Percentiles rank a stretch among this genome's conserved stretches.
phyloP scores from a whole-genome alignment of 2,113 vertebrate genomes.

The Charadrius vociferus region DNA sequence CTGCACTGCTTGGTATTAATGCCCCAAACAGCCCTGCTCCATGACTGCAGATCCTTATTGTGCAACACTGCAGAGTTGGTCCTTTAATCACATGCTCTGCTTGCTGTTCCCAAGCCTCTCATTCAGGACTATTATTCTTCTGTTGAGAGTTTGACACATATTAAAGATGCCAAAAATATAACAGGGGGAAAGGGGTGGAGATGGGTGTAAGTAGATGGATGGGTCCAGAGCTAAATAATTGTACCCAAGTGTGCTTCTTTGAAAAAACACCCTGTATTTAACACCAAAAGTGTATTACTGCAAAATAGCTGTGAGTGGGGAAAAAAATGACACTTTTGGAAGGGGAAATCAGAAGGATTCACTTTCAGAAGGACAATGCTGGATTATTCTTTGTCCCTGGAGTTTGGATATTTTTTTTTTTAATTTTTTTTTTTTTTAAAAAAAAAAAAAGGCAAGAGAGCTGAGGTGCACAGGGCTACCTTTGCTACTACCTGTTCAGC shows the following conservation, averaged over 20 bases:
- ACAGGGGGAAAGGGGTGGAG: not conserved
- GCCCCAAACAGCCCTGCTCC: not conserved
- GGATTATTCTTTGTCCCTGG: not conserved
- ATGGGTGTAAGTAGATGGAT: not conserved
- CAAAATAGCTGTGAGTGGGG: not conserved
- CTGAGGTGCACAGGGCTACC: not conserved
- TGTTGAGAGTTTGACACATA: not conserved
- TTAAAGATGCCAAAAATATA: not conserved
- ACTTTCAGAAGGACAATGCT: not conserved
- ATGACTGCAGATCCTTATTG: not conserved
- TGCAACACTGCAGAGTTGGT: not conserved
- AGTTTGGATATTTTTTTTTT: not conserved
- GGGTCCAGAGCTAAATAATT: not conserved
- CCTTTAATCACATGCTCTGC: not conserved
- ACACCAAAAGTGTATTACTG: not conserved
- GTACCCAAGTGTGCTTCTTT: not conserved
- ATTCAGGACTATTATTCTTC: not conserved
- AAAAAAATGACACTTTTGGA: not conserved
- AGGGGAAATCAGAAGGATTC: not conserved
- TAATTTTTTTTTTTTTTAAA: too few species aligned
- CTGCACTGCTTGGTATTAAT: not conserved
- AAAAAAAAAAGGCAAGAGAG: not conserved
- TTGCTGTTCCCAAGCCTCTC: not conserved
- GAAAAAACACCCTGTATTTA: not conserved
- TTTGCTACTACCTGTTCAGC: not conserved